Conservation (phyloP, 2,797 vertebrate species). For the Parambassis ranga region DNA sequence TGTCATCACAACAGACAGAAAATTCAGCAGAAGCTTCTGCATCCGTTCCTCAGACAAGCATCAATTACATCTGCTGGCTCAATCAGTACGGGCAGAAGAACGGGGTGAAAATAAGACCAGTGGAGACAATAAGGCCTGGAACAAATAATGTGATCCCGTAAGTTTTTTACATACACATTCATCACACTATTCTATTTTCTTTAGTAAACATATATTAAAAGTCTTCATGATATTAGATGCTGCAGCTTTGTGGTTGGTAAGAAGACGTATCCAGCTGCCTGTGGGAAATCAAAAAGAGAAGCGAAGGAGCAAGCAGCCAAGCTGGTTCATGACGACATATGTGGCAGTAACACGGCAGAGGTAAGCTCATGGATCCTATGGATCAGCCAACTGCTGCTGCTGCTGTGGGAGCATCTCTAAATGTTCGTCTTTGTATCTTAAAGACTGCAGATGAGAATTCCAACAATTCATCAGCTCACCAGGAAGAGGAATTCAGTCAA, state of each 20-base stretch:
- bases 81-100: conserved; percentile 58
- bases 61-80: conserved; percentile 73
- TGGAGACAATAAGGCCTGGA: conserved; percentile 1
- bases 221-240: conserved; percentile 6
- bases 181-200: too few species aligned
- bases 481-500: background rate
- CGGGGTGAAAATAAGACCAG: background rate
- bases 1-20: conserved; percentile 28
- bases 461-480: background rate
- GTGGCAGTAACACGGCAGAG: conserved; percentile 7
- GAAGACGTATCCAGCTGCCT: conserved; percentile 53
- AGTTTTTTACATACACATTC: too few species aligned
- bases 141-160: conserved; percentile 23
- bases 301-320: conserved; percentile 75
- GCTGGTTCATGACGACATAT: conserved; percentile 53
- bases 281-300: conserved; percentile 54
- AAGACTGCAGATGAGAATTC: conserved; percentile 39
- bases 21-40: background rate
- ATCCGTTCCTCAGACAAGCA: background rate
- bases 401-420: too few species aligned
- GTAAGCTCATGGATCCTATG: too few species aligned
- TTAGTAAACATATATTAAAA: background rate
- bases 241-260: conserved; percentile 54
- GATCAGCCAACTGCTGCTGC: too few species aligned
- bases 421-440: background rate